Base-by-base conservation (phyloP, 23 tunicate species). In the Clavelina lepadiformis region DNA sequence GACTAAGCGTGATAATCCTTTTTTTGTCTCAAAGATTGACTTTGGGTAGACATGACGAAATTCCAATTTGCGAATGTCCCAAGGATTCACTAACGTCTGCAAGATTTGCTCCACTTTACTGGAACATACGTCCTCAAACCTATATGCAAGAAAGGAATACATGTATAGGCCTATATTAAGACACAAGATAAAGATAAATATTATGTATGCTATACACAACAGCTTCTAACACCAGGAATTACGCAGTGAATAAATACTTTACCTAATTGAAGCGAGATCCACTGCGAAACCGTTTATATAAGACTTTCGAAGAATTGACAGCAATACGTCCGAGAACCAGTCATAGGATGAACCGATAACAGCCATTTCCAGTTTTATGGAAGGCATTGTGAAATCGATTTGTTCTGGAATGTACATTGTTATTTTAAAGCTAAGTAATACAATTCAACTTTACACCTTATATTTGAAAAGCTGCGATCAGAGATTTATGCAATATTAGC, bases 191-290 rank as follows among this genome's bases (percentile, higher is more conserved):
- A 44, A 44, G 15, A 56, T n/a, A n/a, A 56, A n/a, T 13, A 20
- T 26, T 24, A 21, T 56, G 61, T 15, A 23, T n/a, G 20, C 18
- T 20, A n/a, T 0, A 56, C 20, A 18, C 18, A 13, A 0, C 22
- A 26, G 15, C 15, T 44, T 44, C 49, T 11, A 44, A 44, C 11
- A 44, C 49, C 22, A 61, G 31, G 67, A 15, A 32, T 18, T 0
- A 61, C 18, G 19, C 19, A n/a, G n/a, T n/a, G n/a, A n/a, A n/a
- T n/a, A n/a, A n/a, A n/a, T n/a, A n/a, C 29, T 27, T 61, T 47
- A 75, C 81, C 81, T 31, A 2, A 75, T 36, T 21, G 71, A 36
- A 31, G 81, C 63, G 28, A 75, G 30, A 28, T 63, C 72, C 46
- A 75, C 51, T 20, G 52, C 51, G 23, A 75, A 27, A 30, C 69